Evolutionary conservation across 2,113 vertebrate species (phyloP), one percentile per base, ranked within the genome.

Genomic region (Zosterops hypoxanthus): DNA sequence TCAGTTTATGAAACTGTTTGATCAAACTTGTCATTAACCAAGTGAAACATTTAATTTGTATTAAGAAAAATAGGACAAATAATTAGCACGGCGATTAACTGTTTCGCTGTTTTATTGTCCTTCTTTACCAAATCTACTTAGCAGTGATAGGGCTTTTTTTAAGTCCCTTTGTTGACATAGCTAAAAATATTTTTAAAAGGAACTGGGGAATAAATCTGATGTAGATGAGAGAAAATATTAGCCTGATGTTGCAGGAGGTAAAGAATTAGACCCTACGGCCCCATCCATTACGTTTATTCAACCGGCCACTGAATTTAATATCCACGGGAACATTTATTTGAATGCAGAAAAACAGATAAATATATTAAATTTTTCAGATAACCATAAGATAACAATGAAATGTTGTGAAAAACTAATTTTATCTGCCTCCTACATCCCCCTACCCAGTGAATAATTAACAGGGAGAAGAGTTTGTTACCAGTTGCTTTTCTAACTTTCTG

Each of bases 1-100:
- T 98, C 98, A 98, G 97, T 98, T 98, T 98, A 97, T 97, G 97
- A 97, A 98, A 98, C 97, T 98, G 98, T 98, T 98, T 98, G 98
- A 98, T 98, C 97, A 98, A 98, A 98, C 97, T 98, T 98, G 98
- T 98, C 97, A 98, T 98, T 98, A 98, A 98, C 98, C 98, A 97
- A 98, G 97, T 98, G 98, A 98, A 98, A 98, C 97, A 97, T 98
- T 98, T 98, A 97, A 98, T 98, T 98, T 98, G 97, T 98, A 98
- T 98, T 98, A 98, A 97, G 97, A 97, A 98, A 98, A 98, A 98
- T 98, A 97, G 97, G 97, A 98, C 97, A 98, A 98, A 98, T 98
- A 98, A 98, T 98, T 98, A 98, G 97, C 95, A 96, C 71, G 88
- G 96, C 96, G 97, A 98, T 98, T 98, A 98, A 96, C 95, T 95